Evolutionary conservation across 2,888 invertebrate species (phyloP).

Genomic region (Yponomeuta malinellus): DNA sequence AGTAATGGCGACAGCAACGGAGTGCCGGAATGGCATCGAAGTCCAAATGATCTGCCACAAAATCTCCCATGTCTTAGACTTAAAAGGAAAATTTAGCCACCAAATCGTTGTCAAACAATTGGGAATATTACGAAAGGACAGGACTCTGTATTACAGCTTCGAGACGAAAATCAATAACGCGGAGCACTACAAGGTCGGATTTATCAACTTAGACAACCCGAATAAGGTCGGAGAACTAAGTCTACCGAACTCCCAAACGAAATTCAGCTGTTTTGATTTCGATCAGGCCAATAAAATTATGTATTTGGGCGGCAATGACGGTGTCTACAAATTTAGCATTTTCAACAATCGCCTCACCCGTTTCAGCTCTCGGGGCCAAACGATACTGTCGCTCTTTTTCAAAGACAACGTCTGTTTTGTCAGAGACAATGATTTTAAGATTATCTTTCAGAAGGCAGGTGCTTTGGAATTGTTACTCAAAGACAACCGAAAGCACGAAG

Average conservation of each 20-base stretch:
- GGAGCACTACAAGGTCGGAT: constrained; percentile 58
- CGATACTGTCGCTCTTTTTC: constrained; percentile 44
- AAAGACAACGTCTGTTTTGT: constrained; percentile 53
- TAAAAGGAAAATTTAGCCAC: constrained; percentile 50
- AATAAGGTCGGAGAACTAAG: constrained; percentile 33
- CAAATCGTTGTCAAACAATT: constrained; percentile 50
- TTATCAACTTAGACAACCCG: constrained; percentile 42
- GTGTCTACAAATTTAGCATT: constrained; percentile 44
- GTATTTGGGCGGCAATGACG: constrained; percentile 57
- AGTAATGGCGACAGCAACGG: constrained; percentile 26
- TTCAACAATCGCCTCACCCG: constrained; percentile 35
- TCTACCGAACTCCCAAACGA: constrained; percentile 33
- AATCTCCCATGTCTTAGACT: constrained; percentile 41
- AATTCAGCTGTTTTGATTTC: constrained; percentile 58
- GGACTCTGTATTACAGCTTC: constrained; percentile 52
- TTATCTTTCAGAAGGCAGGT: constrained; percentile 34
- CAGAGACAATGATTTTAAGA: constrained; percentile 30
- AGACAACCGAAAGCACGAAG: neutral
- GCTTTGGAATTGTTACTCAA: constrained; percentile 41
- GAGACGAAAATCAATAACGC: constrained; percentile 50
- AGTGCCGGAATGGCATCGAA: constrained; percentile 44
- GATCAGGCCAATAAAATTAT: constrained; percentile 50
- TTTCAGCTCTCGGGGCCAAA: constrained; percentile 53
- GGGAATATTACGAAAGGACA: constrained; percentile 40
- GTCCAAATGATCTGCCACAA: constrained; percentile 48